phyloP scores from a whole-genome alignment of 2,888 invertebrate species.

The Ischnus inquisitorius region DNA sequence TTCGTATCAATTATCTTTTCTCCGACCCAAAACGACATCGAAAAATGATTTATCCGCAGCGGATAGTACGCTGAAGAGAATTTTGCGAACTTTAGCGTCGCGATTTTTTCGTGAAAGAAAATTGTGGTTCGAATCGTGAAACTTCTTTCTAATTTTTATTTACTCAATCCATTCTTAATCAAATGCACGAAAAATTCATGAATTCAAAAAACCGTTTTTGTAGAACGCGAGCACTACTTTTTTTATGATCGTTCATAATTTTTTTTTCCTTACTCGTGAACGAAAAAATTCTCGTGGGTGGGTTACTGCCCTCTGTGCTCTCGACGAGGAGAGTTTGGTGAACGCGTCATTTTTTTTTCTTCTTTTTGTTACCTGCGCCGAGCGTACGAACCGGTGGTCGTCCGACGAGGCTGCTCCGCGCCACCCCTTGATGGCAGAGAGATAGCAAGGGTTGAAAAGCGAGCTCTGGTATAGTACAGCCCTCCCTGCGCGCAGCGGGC shows the following conservation, averaged over 20 bases:
- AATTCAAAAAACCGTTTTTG: neutral
- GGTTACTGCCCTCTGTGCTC: slow-evolving; percentile 44
- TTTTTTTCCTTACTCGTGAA: neutral
- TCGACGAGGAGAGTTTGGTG: slow-evolving; percentile 49
- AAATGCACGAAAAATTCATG: neutral
- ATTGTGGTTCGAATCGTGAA: no score
- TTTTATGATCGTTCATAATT: no score
- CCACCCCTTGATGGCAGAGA: slow-evolving; percentile 77
- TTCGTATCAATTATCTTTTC: neutral
- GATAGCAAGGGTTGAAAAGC: slow-evolving; percentile 84
- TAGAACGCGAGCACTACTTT: neutral
- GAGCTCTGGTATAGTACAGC: slow-evolving; percentile 68
- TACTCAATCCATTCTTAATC: no score
- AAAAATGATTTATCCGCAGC: neutral
- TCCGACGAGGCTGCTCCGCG: slow-evolving; percentile 29
- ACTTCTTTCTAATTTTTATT: no score
- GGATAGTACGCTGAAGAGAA: neutral
- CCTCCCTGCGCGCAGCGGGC: slow-evolving; percentile 59
- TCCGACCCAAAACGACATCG: neutral
- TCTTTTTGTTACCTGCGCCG: slow-evolving; percentile 65
- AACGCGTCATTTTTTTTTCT: slow-evolving; percentile 55
- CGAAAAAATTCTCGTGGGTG: slow-evolving; percentile 63
- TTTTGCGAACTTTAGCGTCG: neutral
- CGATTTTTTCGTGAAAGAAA: neutral
- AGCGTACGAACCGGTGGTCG: slow-evolving; percentile 68